These are phyloP conservation scores for Phycodurus eques DNA, from an alignment of 2,113 vertebrate species.

Conservation along the genomic window DNA sequence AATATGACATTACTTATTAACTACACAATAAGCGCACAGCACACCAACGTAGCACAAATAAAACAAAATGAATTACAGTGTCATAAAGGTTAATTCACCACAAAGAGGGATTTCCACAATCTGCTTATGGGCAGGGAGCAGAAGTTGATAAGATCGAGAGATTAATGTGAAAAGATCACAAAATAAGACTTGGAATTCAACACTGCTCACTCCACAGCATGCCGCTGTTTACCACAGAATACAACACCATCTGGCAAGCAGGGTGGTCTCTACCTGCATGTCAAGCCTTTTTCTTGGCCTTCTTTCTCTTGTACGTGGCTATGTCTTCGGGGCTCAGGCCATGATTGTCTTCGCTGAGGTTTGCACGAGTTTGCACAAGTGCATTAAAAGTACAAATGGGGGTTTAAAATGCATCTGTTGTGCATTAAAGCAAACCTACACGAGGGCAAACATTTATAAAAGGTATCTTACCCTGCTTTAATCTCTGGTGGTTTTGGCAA, in stretches of 20 bases:
- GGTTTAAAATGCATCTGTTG: neutral
- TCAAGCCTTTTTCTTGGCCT: slow-evolving; percentile 81
- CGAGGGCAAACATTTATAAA: neutral
- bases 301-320: slow-evolving; percentile 83
- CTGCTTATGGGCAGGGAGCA: slow-evolving; percentile 39
- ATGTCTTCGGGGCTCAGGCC: slow-evolving; percentile 82
- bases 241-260: slow-evolving; percentile 53
- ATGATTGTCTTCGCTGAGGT: slow-evolving; percentile 81
- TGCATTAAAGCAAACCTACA: neutral
- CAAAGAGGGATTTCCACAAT: slow-evolving; percentile 30
- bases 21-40: neutral
- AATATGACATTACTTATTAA: neutral
- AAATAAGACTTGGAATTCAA: slow-evolving; percentile 22
- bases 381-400: neutral
- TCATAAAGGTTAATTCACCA: slow-evolving; percentile 20
- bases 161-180: slow-evolving; percentile 46
- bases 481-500: slow-evolving; percentile 85
- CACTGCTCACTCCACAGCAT: neutral
- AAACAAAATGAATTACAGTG: slow-evolving; percentile 1
- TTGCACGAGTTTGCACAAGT: slow-evolving; percentile 13
- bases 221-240: slow-evolving; percentile 20
- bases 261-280: slow-evolving; percentile 67
- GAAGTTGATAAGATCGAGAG: slow-evolving; percentile 56
- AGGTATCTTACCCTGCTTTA: slow-evolving; percentile 76
- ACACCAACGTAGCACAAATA: neutral